Conservation (phyloP, 2,113 vertebrate species). For the Cacatua alba region DNA sequence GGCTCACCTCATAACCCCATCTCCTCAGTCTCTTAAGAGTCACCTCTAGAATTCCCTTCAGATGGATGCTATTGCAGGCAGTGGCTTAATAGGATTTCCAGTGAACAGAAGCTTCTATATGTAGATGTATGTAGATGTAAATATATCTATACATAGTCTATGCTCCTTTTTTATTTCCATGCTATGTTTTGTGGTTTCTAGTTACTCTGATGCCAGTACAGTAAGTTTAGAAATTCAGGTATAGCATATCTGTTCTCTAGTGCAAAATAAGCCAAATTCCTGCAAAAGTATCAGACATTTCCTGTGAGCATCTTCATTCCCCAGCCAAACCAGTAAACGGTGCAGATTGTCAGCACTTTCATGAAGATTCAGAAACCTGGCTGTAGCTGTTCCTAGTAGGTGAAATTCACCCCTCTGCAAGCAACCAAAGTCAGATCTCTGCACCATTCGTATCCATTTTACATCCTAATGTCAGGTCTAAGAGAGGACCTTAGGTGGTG, state of each 20-base stretch:
- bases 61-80: slow-evolving; percentile 69
- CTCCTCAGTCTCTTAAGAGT: slow-evolving; percentile 92
- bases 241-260: not conserved
- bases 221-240: slow-evolving; percentile 1
- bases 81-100: slow-evolving; percentile 63
- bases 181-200: slow-evolving; percentile 56
- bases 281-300: slow-evolving; percentile 54
- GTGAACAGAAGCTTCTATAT: slow-evolving; percentile 62
- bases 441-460: not conserved
- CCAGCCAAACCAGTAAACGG: not conserved
- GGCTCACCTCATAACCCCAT: slow-evolving; percentile 97
- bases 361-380: not conserved
- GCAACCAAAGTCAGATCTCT: slow-evolving; percentile 34
- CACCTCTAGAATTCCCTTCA: slow-evolving; percentile 12
- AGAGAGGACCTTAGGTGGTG: not conserved
- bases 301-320: slow-evolving; percentile 19
- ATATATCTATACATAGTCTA: slow-evolving; percentile 55
- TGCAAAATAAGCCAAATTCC: slow-evolving; percentile 50
- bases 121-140: slow-evolving; percentile 71
- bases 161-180: not conserved
- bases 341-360: slow-evolving; percentile 23
- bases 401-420: slow-evolving; percentile 62
- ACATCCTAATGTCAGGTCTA: slow-evolving; percentile 1
- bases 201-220: slow-evolving; percentile 59
- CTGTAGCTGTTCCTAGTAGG: slow-evolving; percentile 59